Conservation (phyloP, 2,888 invertebrate genomes). For the Lathronympha strigana region DNA sequence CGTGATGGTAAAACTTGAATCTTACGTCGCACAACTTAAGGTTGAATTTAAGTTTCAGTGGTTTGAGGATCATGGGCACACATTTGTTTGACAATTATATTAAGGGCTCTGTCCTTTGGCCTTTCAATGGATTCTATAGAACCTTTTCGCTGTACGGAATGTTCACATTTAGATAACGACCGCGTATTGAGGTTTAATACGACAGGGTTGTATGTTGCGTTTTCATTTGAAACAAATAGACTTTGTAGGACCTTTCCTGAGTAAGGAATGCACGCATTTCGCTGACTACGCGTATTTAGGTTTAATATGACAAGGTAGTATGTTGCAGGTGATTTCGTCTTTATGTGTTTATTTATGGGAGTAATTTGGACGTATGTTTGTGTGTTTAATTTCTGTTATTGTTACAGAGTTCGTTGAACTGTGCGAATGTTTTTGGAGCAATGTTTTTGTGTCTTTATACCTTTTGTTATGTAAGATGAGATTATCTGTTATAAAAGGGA, state of each 20-base stretch:
- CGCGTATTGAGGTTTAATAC: not conserved
- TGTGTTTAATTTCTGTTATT: constrained; percentile 37
- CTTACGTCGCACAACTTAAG: not conserved
- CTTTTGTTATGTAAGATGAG: not conserved
- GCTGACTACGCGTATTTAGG: not conserved
- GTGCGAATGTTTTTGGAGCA: not conserved
- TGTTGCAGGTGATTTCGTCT: constrained; percentile 26
- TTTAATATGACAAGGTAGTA: constrained; percentile 15
- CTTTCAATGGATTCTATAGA: constrained; percentile 27
- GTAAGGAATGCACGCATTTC: not conserved
- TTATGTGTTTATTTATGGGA: constrained; percentile 40
- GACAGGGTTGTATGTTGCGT: constrained; percentile 2
- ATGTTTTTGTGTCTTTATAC: not conserved
- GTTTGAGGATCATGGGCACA: constrained; percentile 15
- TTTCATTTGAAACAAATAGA: constrained; percentile 4
- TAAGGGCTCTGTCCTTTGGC: constrained; percentile 45
- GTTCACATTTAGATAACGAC: constrained; percentile 1
- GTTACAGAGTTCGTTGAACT: constrained; percentile 26
- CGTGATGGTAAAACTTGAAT: not conserved
- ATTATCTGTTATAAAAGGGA: not conserved
- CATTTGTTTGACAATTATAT: constrained; percentile 53
- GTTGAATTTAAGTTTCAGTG: not conserved
- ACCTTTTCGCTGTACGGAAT: constrained; percentile 18
- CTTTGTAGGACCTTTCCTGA: constrained; percentile 1
- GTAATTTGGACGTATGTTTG: constrained; percentile 36